A percentile compares a stretch with the other conserved stretches of the same genome.
Conservation (phyloP, 2,888 invertebrate genomes). For the Didymodactylos carnosus region DNA sequence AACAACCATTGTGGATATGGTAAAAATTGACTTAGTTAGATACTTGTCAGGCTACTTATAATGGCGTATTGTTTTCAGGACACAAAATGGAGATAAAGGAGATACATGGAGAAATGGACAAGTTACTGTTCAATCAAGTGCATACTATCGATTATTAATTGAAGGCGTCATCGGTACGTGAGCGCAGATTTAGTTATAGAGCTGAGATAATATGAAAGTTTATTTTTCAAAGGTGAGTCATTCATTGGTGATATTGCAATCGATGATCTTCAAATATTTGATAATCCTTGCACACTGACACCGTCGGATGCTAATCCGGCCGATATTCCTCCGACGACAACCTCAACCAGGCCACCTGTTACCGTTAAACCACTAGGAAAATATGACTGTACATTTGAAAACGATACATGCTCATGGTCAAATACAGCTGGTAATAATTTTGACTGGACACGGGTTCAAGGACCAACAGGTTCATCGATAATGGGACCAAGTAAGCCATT, state of each 20-base stretch:
- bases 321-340: not conserved
- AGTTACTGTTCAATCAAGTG: slow-evolving; percentile 18
- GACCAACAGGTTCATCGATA: slow-evolving; percentile 18
- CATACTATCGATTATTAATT: slow-evolving; percentile 8
- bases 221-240: slow-evolving; percentile 17
- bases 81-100: slow-evolving; percentile 21
- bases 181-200: too few relatives aligned
- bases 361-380: slow-evolving; percentile 5
- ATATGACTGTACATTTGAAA: slow-evolving; percentile 31
- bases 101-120: slow-evolving; percentile 22
- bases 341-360: not conserved
- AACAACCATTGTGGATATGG: not conserved
- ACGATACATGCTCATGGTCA: slow-evolving; percentile 26
- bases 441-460: slow-evolving; percentile 27
- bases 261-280: slow-evolving; percentile 24
- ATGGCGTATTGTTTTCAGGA: slow-evolving; percentile 18
- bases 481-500: slow-evolving; percentile 22
- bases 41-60: not conserved
- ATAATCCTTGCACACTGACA: slow-evolving; percentile 20
- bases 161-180: slow-evolving; percentile 13
- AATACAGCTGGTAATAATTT: slow-evolving; percentile 22
- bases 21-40: not conserved
- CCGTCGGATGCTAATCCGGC: slow-evolving; percentile 3
- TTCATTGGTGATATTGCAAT: slow-evolving; percentile 26
- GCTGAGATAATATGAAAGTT: not conserved